Evolutionary conservation across 2,888 invertebrate species (phyloP).

Genomic region (Papilio gigon): DNA sequence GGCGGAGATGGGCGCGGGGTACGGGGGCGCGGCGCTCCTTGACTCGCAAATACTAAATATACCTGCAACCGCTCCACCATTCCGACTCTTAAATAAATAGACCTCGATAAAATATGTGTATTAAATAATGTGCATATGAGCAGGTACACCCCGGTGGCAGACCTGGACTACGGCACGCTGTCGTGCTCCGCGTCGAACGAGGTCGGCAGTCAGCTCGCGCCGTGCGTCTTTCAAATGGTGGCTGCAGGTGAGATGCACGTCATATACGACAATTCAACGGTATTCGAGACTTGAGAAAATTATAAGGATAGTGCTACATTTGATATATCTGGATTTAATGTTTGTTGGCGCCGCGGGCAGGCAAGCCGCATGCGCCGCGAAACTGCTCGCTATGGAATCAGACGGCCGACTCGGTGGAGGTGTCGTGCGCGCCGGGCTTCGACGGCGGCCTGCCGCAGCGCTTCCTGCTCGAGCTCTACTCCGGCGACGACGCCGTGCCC

Average conservation of each 20-base stretch:
- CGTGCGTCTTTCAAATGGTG: conserved; percentile 94
- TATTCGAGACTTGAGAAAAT: background rate
- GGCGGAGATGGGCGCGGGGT: too few relatives aligned
- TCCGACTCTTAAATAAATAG: conserved; percentile 3
- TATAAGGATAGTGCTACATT: too few relatives aligned
- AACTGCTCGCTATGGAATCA: conserved; percentile 94
- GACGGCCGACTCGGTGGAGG: conserved; percentile 91
- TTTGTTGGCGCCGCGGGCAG: conserved; percentile 66
- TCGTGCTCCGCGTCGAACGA: conserved; percentile 93
- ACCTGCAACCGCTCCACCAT: background rate
- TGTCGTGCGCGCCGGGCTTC: conserved; percentile 91
- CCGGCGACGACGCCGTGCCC: conserved; percentile 60
- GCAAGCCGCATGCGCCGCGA: conserved; percentile 91
- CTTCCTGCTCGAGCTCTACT: conserved; percentile 91
- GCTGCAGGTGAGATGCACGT: conserved; percentile 88
- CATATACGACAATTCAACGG: too few relatives aligned
- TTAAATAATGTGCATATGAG: background rate
- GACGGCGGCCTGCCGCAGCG: conserved; percentile 94
- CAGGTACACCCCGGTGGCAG: conserved; percentile 84
- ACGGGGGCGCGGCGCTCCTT: conserved; percentile 12
- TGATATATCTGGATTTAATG: background rate
- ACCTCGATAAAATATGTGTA: background rate
- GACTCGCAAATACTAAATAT: conserved; percentile 17
- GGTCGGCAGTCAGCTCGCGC: conserved; percentile 90
- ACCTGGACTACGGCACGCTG: conserved; percentile 93